phyloP scores from a whole-genome alignment of 2,797 vertebrate genomes.

The Microhierax caerulescens region DNA sequence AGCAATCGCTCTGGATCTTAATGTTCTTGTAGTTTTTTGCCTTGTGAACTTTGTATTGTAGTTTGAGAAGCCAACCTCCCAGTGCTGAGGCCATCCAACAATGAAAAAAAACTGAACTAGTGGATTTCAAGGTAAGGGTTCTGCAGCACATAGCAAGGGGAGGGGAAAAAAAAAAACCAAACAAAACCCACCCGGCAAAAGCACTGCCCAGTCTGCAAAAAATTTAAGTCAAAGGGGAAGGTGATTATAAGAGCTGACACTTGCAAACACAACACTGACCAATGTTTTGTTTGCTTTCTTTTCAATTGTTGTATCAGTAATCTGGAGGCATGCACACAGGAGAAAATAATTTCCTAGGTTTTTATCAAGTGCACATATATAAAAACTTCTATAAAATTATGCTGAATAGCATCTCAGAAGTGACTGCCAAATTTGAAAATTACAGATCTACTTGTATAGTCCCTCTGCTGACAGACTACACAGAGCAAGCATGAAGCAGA shows the following conservation, averaged over 20 bases:
- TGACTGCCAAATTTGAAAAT: background rate
- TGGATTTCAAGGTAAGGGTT: background rate
- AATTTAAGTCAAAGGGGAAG: background rate
- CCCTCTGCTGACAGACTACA: background rate
- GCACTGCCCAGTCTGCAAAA: background rate
- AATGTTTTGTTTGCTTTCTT: background rate
- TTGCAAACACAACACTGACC: background rate
- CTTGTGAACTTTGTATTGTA: background rate
- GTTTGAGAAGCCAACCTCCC: background rate
- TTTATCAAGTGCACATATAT: background rate
- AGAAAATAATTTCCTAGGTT: background rate
- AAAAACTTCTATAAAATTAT: too few relatives aligned
- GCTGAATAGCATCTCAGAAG: background rate
- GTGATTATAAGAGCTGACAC: background rate
- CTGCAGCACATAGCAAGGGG: background rate
- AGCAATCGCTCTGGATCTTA: background rate
- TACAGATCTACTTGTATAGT: background rate
- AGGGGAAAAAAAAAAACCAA: background rate
- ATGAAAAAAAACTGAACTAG: background rate
- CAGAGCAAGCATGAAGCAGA: background rate
- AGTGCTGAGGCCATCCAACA: fast-evolving
- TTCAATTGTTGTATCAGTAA: background rate
- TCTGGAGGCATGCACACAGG: background rate
- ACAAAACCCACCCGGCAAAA: background rate
- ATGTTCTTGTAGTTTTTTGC: background rate